Conservation (phyloP, 1,140 invertebrate species). For the Drosophila teissieri region DNA sequence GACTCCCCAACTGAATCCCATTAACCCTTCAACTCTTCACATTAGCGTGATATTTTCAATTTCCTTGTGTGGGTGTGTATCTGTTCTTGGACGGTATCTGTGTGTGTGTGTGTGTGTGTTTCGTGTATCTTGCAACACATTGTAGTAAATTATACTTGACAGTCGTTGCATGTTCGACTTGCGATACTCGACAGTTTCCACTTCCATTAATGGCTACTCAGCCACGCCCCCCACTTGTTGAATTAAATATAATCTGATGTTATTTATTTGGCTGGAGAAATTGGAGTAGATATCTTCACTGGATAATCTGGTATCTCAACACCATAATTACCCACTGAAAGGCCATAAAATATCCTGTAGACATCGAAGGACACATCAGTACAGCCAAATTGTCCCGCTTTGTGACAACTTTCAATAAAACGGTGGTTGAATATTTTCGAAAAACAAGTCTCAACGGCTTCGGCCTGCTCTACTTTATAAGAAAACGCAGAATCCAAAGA, state of each 20-base stretch:
- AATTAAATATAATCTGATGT: conserved; percentile 64
- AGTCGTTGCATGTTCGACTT: conserved; percentile 60
- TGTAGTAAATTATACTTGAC: conserved; percentile 64
- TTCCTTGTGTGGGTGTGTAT: conserved; percentile 18
- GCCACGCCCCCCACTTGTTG: conserved; percentile 64
- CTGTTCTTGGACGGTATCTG: neutral
- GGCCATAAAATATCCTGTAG: conserved; percentile 18
- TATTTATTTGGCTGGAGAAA: conserved; percentile 24
- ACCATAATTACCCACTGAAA: conserved; percentile 13
- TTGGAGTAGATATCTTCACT: conserved; percentile 1
- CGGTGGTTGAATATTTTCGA: conserved; percentile 66
- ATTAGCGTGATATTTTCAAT: conserved; percentile 55
- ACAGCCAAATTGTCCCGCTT: conserved; percentile 46
- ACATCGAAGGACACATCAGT: conserved; percentile 4
- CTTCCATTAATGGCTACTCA: conserved; percentile 52
- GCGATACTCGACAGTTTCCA: conserved; percentile 48
- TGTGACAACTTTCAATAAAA: conserved; percentile 28
- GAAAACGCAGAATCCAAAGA: conserved; percentile 55
- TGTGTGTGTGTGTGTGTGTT: conserved; percentile 1
- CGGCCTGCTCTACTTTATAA: conserved; percentile 59
- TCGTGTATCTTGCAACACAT: conserved; percentile 26
- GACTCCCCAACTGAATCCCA: conserved; percentile 11
- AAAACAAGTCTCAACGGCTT: conserved; percentile 72
- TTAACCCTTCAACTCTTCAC: conserved; percentile 38
- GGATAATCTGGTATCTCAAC: conserved; percentile 8